Percentiles rank a stretch among this genome's conserved stretches.
Conservation (phyloP, 2,888 invertebrate species). For the Pelosia muscerda region DNA sequence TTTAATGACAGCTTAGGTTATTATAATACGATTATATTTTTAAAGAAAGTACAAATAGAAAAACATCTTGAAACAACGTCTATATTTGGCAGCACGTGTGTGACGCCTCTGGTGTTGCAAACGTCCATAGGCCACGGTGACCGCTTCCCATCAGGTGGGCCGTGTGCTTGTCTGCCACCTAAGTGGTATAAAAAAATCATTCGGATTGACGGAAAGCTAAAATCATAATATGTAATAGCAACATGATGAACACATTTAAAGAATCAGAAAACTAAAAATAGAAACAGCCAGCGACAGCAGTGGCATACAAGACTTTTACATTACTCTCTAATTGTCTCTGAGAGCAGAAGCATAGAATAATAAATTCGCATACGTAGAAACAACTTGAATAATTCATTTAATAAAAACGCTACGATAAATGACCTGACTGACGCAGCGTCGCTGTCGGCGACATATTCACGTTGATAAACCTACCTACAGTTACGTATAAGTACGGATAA, state of each 20-base stretch:
- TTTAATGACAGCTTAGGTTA: no score
- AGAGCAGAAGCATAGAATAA: constrained; percentile 42
- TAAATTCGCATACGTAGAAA: constrained; percentile 48
- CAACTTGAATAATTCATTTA: constrained; percentile 60
- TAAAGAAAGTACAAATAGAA: neutral
- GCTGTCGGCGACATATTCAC: constrained; percentile 36
- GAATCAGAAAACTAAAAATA: neutral
- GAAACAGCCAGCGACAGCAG: constrained; percentile 19
- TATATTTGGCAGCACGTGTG: no score
- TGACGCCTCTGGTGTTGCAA: no score
- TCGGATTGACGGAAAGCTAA: neutral
- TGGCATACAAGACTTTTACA: constrained; percentile 42
- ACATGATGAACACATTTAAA: constrained; percentile 5
- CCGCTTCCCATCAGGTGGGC: no score
- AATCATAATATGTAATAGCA: neutral
- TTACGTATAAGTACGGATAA: neutral
- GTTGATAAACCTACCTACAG: constrained; percentile 22
- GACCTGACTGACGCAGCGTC: constrained; percentile 53
- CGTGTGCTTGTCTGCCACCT: no score
- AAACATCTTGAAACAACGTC: neutral
- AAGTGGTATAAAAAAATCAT: no score
- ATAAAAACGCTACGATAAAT: constrained; percentile 61
- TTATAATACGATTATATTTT: no score
- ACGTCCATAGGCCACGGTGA: no score
- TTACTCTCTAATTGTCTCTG: constrained; percentile 47